Percentiles rank a stretch among this genome's conserved stretches.
Evolutionary conservation across 2,797 vertebrate species (phyloP).

Genomic region (Macrochelys suwanniensis): DNA sequence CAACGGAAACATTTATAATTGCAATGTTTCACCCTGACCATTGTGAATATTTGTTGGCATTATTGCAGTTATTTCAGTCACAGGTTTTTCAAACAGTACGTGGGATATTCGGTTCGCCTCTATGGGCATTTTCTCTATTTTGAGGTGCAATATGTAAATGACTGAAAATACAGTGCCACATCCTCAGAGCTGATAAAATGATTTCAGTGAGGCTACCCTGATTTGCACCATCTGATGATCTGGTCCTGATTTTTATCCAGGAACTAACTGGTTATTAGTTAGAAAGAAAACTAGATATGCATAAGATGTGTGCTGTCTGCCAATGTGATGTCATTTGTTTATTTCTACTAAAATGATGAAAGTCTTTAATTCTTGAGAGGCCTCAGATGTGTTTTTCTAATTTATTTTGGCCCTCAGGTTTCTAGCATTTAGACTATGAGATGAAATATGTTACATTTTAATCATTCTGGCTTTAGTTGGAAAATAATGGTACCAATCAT

Average conservation of each 20-base stretch:
- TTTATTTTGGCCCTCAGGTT: not conserved
- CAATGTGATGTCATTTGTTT: not conserved
- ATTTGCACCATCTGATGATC: constrained; percentile 11
- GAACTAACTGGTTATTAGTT: constrained; percentile 24
- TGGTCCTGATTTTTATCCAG: constrained; percentile 46
- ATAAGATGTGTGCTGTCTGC: not conserved
- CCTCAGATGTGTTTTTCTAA: not conserved
- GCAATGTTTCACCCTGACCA: constrained; percentile 5
- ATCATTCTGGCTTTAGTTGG: not conserved
- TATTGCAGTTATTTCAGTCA: constrained; percentile 8
- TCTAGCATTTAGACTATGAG: not conserved
- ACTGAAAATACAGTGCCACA: not conserved
- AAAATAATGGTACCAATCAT: not conserved
- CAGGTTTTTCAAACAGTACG: not conserved
- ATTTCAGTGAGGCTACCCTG: not conserved
- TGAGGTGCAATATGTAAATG: not conserved
- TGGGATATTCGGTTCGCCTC: not conserved
- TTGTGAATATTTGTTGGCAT: not conserved
- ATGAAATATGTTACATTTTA: not conserved
- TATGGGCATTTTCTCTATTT: not conserved
- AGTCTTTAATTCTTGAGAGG: not conserved
- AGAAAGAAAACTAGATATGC: not conserved
- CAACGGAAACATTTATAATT: constrained; percentile 7
- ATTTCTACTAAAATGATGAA: constrained; percentile 9
- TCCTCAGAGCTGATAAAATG: constrained; percentile 17